Evolutionary conservation across 2,797 vertebrate species (phyloP).

Genomic region (Peromyscus nudipes): DNA sequence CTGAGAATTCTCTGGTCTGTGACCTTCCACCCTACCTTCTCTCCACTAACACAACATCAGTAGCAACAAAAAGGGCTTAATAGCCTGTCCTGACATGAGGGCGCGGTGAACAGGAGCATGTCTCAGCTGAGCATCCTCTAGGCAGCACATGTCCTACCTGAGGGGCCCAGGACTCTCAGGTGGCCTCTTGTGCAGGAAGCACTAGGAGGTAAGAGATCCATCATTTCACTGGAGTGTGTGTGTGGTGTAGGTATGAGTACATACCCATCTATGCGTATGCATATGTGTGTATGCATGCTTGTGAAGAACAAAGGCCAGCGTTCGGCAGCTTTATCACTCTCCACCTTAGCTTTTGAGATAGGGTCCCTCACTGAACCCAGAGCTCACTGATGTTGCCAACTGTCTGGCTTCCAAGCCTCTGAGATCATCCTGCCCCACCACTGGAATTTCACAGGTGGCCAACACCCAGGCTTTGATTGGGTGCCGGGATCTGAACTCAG

Average conservation of each 20-base stretch:
- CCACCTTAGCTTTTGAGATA: neutral
- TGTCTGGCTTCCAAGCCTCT: neutral
- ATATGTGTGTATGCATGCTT: neutral
- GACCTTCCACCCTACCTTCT: neutral
- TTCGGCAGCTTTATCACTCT: neutral
- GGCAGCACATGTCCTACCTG: neutral
- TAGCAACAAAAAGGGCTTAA: conserved; percentile 11
- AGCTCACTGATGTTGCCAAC: neutral
- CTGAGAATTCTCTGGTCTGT: neutral
- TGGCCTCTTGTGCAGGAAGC: neutral
- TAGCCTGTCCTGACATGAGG: neutral
- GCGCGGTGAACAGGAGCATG: neutral
- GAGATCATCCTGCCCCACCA: neutral
- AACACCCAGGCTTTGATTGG: neutral
- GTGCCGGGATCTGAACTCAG: neutral
- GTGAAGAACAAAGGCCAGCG: neutral
- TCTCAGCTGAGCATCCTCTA: neutral
- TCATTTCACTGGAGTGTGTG: neutral
- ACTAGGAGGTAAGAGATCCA: neutral
- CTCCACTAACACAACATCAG: neutral
- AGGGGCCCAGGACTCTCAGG: neutral
- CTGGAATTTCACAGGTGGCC: neutral
- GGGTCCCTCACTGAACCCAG: neutral
- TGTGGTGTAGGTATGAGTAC: neutral
- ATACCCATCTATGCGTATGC: neutral